phyloP scores from a whole-genome alignment of 2,113 vertebrate species.

The Cebus imitator region DNA sequence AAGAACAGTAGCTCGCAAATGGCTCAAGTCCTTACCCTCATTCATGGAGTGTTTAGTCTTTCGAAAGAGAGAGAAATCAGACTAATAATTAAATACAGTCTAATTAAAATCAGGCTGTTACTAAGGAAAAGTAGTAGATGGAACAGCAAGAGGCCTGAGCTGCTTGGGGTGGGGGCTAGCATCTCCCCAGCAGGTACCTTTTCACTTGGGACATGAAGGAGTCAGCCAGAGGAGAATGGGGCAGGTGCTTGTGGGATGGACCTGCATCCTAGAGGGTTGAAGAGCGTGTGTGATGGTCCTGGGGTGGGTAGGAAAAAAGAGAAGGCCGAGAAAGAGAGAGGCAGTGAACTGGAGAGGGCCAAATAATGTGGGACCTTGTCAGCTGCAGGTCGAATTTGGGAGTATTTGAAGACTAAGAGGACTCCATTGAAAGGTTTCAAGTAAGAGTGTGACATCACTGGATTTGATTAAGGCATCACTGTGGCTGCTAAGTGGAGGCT shows the following conservation, averaged over 20 bases:
- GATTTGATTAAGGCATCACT: neutral
- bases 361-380: neutral
- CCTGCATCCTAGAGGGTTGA: too few species aligned
- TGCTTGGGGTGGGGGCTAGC: too few species aligned
- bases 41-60: neutral
- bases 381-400: neutral
- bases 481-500: neutral
- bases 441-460: neutral
- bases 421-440: neutral
- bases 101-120: neutral
- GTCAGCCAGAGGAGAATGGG: neutral
- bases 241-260: too few species aligned
- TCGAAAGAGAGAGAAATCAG: neutral
- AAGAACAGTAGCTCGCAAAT: neutral
- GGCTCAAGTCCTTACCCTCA: neutral
- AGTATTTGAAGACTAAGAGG: neutral
- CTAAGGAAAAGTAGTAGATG: neutral
- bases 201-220: neutral
- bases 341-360: neutral
- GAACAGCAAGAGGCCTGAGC: neutral
- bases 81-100: neutral
- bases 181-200: rapidly evolving
- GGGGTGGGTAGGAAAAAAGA: neutral
- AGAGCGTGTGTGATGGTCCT: neutral
- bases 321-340: neutral